Evolutionary conservation across 1,140 invertebrate species (phyloP).

Genomic region (Charaxes varanes): DNA sequence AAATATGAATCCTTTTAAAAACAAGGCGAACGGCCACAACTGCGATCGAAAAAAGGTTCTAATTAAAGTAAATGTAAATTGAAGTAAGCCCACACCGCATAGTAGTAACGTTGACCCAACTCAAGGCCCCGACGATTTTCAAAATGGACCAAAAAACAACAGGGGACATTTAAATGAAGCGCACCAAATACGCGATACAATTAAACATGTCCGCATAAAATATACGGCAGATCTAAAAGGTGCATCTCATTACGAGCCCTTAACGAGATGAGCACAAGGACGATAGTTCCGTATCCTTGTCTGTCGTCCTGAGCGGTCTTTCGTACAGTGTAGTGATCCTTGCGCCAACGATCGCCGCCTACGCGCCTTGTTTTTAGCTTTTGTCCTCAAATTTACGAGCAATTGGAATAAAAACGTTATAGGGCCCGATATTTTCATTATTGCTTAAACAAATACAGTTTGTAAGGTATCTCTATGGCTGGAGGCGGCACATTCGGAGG

Average conservation of each 20-base stretch:
- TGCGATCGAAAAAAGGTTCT: too few relatives aligned
- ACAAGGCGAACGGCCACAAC: too few relatives aligned
- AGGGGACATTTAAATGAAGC: constrained; percentile 18
- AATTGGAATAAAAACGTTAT: constrained; percentile 19
- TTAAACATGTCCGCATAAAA: constrained; percentile 19
- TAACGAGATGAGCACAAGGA: background rate
- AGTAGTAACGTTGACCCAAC: constrained; percentile 9
- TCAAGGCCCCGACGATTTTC: constrained; percentile 11
- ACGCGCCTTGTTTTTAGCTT: constrained; percentile 27
- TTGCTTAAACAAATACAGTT: constrained; percentile 7
- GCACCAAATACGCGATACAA: constrained; percentile 24
- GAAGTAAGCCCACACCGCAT: constrained; percentile 12
- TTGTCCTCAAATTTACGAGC: constrained; percentile 24
- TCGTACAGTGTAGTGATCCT: constrained; percentile 3
- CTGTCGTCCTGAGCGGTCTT: background rate
- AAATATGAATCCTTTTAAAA: too few relatives aligned
- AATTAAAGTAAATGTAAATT: constrained; percentile 13
- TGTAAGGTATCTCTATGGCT: too few relatives aligned
- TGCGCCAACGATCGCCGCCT: constrained; percentile 21
- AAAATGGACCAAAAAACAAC: constrained; percentile 10
- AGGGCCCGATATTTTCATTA: constrained; percentile 16
- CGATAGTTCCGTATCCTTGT: background rate
- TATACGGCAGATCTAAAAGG: constrained; percentile 7
- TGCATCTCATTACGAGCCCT: background rate
- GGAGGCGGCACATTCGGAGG: too few relatives aligned